A percentile compares a stretch with the other conserved stretches of the same genome.
Conservation (phyloP, 2,888 invertebrate species). For the Flexamia atlantica region DNA sequence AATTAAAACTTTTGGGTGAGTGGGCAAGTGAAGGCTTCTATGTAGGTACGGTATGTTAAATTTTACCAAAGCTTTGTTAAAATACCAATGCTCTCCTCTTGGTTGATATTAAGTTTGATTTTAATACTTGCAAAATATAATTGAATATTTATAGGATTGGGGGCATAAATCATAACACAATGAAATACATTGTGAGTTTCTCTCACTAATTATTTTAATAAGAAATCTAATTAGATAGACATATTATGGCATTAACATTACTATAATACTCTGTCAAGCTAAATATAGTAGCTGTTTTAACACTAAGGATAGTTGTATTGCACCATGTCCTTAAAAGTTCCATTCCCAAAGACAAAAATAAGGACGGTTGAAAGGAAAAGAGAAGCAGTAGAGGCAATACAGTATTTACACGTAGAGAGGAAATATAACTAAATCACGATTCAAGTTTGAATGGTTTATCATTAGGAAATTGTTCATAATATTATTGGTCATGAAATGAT, state of each 20-base stretch:
- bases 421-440: not conserved
- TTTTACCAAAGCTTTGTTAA: too few species aligned
- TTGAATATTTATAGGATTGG: not conserved
- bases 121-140: too few species aligned
- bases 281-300: conserved; percentile 59
- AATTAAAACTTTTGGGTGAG: too few species aligned
- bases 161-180: conserved; percentile 33
- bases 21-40: too few species aligned
- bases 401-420: conserved; percentile 10
- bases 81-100: too few species aligned
- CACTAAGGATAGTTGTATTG: conserved; percentile 61
- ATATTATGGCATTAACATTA: conserved; percentile 62
- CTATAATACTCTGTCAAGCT: conserved; percentile 61
- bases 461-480: not conserved
- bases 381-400: not conserved
- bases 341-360: conserved; percentile 50
- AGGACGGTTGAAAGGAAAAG: conserved; percentile 49
- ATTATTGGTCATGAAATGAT: not conserved
- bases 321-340: conserved; percentile 57
- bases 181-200: conserved; percentile 28
- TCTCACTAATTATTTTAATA: conserved; percentile 59
- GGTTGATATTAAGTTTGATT: too few species aligned
- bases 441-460: not conserved
- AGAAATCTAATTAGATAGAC: conserved; percentile 63
- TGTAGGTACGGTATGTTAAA: too few species aligned